A percentile compares a stretch with the other conserved stretches of the same genome.
These are phyloP conservation scores for Nymphalis io DNA, from an alignment of 1,140 invertebrate species.

Conservation along the genomic window DNA sequence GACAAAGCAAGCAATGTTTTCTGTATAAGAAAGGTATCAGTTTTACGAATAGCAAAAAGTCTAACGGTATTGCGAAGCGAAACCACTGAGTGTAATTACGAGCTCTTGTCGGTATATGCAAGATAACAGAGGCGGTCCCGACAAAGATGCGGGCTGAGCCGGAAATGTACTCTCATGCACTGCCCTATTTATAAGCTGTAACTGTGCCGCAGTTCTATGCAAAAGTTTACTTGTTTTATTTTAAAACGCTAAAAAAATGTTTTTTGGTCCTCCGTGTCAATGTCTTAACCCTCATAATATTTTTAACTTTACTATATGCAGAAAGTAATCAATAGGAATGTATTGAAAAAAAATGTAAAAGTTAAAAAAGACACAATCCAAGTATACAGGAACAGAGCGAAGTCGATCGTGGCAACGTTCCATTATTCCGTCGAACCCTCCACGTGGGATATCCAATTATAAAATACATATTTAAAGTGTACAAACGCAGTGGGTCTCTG, in stretches of 20 bases:
- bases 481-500: conserved; percentile 39
- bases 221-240: background rate
- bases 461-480: conserved; percentile 53
- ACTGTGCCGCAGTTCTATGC: conserved; percentile 39
- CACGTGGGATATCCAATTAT: conserved; percentile 49
- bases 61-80: conserved; percentile 25
- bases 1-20: conserved; percentile 3
- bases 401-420: conserved; percentile 22
- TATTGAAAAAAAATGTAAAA: background rate
- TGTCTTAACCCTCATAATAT: background rate
- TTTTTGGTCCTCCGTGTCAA: background rate
- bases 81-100: conserved; percentile 43
- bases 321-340: background rate
- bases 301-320: background rate
- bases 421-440: conserved; percentile 39
- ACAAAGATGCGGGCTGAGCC: conserved; percentile 57
- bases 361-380: conserved; percentile 10
- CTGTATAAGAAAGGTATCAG: conserved; percentile 8
- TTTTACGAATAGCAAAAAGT: conserved; percentile 16
- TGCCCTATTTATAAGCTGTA: conserved; percentile 69
- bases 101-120: conserved; percentile 44
- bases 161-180: conserved; percentile 67
- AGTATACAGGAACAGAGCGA: conserved; percentile 26
- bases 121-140: conserved; percentile 56
- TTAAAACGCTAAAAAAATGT: background rate